Percentiles rank a stretch among this genome's conserved stretches.
phyloP scores from a whole-genome alignment of 2,113 vertebrate species.

The Cyanoderma ruficeps region DNA sequence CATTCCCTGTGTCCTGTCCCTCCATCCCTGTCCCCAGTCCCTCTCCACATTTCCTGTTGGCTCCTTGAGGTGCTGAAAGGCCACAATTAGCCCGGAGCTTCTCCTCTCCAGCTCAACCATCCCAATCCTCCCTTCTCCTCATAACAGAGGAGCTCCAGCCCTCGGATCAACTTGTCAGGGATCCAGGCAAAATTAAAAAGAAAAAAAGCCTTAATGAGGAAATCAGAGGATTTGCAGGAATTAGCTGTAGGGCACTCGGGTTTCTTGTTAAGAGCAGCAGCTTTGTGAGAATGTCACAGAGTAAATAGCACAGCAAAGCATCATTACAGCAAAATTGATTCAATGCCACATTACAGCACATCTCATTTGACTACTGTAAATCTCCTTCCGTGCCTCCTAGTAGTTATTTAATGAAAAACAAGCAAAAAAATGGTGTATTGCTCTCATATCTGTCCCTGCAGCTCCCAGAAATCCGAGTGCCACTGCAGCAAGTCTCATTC shows the following conservation, averaged over 20 bases:
- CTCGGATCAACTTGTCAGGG: background rate
- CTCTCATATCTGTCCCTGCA: background rate
- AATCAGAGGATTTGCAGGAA: background rate
- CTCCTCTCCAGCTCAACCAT: background rate
- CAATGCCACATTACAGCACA: background rate
- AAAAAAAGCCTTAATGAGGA: background rate
- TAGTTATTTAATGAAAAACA: background rate
- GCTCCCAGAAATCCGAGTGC: background rate
- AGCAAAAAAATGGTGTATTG: background rate
- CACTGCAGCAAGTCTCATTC: background rate
- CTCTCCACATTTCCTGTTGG: background rate
- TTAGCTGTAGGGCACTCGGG: background rate
- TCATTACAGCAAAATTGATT: background rate
- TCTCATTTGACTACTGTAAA: background rate
- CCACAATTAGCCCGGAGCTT: fast-evolving
- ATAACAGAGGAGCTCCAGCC: background rate
- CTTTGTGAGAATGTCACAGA: background rate
- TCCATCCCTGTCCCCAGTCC: background rate
- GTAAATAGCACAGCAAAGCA: background rate
- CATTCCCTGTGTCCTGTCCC: background rate
- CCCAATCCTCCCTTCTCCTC: background rate
- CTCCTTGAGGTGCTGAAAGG: background rate
- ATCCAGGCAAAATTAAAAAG: background rate
- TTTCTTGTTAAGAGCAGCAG: background rate
- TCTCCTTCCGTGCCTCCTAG: background rate